phyloP scores from a whole-genome alignment of 2,113 vertebrate genomes.

The Pungitius pungitius region DNA sequence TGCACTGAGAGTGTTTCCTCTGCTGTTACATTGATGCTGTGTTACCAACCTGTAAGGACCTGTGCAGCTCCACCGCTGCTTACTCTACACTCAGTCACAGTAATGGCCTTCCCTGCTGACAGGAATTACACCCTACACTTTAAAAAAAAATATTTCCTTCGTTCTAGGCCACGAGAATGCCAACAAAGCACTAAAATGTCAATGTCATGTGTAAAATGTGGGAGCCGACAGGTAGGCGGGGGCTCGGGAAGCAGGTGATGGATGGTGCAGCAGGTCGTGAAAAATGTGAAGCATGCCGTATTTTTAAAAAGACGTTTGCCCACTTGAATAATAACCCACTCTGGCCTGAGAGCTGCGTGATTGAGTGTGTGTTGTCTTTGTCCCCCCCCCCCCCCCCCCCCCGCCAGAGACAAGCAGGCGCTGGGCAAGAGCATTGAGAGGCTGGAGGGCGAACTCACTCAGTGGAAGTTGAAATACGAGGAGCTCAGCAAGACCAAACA shows the following conservation, averaged over 20 bases:
- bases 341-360: neutral
- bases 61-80: neutral
- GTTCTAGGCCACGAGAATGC: neutral
- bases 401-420: slow-evolving; percentile 91
- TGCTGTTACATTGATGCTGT: neutral
- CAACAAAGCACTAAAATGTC: neutral
- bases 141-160: no score
- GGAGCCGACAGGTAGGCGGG: neutral
- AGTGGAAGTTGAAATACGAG: slow-evolving; percentile 97
- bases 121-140: neutral
- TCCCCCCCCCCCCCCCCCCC: slow-evolving; percentile 1
- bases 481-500: slow-evolving; percentile 96
- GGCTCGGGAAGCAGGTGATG: neutral
- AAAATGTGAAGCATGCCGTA: neutral
- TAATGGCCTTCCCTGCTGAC: slow-evolving; percentile 1
- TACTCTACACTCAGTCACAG: neutral
- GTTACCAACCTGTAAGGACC: neutral
- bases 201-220: neutral
- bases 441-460: slow-evolving; percentile 91
- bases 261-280: neutral
- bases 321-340: neutral
- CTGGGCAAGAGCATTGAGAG: slow-evolving; percentile 94
- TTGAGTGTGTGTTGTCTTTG: slow-evolving; percentile 14
- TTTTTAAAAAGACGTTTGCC: neutral
- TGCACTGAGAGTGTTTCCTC: neutral